A percentile compares a stretch with the other conserved stretches of the same genome.
phyloP scores from a whole-genome alignment of 2,797 vertebrate genomes.

The Rhynchonycteris naso region DNA sequence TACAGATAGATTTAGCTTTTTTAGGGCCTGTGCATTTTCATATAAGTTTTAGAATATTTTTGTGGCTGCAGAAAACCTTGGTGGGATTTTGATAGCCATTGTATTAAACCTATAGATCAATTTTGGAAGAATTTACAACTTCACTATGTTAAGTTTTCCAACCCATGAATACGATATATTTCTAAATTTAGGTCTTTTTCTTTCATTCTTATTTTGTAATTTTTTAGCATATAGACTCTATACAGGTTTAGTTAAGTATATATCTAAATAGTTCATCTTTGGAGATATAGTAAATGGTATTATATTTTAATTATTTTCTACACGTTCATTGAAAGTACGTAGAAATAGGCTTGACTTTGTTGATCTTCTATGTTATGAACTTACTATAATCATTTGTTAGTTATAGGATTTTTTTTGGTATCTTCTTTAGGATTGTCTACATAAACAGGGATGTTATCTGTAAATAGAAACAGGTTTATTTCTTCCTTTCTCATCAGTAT shows the following conservation, averaged over 20 bases:
- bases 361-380: not conserved
- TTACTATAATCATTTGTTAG: not conserved
- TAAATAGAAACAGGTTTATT: not conserved
- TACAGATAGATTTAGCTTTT: not conserved
- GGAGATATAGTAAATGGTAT: not conserved
- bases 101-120: not conserved
- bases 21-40: not conserved
- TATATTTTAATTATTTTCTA: not conserved
- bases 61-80: not conserved
- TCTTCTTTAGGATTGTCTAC: not conserved
- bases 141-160: not conserved
- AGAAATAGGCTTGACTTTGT: not conserved
- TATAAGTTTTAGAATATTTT: not conserved
- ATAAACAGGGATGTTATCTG: not conserved
- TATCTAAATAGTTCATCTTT: not conserved
- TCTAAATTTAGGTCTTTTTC: not conserved
- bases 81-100: not conserved
- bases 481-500: not conserved
- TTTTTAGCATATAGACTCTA: not conserved
- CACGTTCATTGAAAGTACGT: not conserved
- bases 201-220: not conserved
- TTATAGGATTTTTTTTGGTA: not conserved
- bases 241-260: not conserved
- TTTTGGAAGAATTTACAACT: not conserved
- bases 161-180: not conserved